A percentile compares a stretch with the other conserved stretches of the same genome.
These are phyloP conservation scores for Pseudomyrmex cubaensis DNA, from an alignment of 1,140 invertebrate species.

Conservation along the genomic window DNA sequence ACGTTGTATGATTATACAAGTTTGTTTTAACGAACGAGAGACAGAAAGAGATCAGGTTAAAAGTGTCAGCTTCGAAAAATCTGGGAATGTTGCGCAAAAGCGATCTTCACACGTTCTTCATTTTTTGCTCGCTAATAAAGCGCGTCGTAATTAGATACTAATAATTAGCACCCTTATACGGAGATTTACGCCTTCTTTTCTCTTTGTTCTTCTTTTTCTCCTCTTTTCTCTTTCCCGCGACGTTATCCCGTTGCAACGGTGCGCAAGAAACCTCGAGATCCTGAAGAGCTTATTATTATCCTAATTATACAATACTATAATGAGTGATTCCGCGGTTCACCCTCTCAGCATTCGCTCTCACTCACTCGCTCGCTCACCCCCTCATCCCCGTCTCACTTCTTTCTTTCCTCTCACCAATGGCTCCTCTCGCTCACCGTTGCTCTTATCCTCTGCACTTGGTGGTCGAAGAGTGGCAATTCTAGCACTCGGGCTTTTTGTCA, in stretches of 20 bases:
- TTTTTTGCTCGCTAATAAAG: conserved; percentile 63
- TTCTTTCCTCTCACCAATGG: conserved; percentile 50
- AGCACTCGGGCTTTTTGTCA: conserved; percentile 82
- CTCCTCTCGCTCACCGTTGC: conserved; percentile 70
- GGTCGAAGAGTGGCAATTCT: conserved; percentile 84
- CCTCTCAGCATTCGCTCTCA: conserved; percentile 70
- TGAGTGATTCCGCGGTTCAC: conserved; percentile 78
- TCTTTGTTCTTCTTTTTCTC: conserved; percentile 7
- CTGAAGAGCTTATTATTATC: conserved; percentile 84
- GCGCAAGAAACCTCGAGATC: conserved; percentile 78
- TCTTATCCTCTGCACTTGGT: conserved; percentile 81
- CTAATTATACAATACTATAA: conserved; percentile 85
- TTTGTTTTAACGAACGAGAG: background rate
- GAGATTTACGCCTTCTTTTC: conserved; percentile 61
- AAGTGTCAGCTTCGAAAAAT: conserved; percentile 13
- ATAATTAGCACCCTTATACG: conserved; percentile 78
- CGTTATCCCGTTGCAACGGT: conserved; percentile 69
- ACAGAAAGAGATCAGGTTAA: background rate
- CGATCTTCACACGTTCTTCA: background rate
- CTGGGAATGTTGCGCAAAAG: background rate
- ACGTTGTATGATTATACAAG: no score
- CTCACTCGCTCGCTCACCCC: conserved; percentile 58
- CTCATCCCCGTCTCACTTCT: conserved; percentile 48
- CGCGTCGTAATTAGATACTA: conserved; percentile 82
- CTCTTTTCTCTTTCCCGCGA: conserved; percentile 9